Base-by-base conservation (phyloP, 2,888 invertebrate genomes). In the Clepsis dumicolana region DNA sequence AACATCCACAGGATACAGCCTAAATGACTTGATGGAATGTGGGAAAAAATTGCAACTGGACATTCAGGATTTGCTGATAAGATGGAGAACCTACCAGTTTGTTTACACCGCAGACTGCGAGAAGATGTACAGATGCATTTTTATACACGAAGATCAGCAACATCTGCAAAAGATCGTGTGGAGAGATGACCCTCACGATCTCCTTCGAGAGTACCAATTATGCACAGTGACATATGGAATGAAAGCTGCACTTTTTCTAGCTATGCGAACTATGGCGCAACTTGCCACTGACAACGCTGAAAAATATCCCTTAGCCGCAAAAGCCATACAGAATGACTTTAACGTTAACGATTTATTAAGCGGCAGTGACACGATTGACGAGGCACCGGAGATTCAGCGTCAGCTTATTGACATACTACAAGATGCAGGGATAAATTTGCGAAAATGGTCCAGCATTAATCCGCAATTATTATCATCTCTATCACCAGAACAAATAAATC, bases 261-360 rank as follows among this genome's bases (percentile, higher is more conserved):
- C 50, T 25, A 25, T 50, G 50, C 74, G 73, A 72, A 76, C 76
- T 0, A 52, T 76, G 5, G 59, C 65, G 52, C 74, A 69, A 8
- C 16, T 72, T 16, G 73, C 64, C 0, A 44, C 21, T 2, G 74
- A 75, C 59, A 72, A 76, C 60, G 62, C 44, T 1, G 16, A 66
- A 1, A 70, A 62, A 0, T 72, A 71, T 32, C 66, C 71, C 7
- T 27, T 65, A 8, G 64, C 67, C 21, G 44, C 10, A 32, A 65
- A 16, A 25, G 29, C 44, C 1, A 16, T 56, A 7, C 14, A 53
- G 1, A 35, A 35, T 2, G 8, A 35, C 1, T 71, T 72, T 63
- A 71, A 68, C 29, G 63, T 72, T 60, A 71, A 72, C 18, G 72
- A 71, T 10, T 18, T 53, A 35, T 44, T 61, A 7, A 38, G 32